phyloP scores from a whole-genome alignment of 2,113 vertebrate species.

The Eleginops maclovinus region DNA sequence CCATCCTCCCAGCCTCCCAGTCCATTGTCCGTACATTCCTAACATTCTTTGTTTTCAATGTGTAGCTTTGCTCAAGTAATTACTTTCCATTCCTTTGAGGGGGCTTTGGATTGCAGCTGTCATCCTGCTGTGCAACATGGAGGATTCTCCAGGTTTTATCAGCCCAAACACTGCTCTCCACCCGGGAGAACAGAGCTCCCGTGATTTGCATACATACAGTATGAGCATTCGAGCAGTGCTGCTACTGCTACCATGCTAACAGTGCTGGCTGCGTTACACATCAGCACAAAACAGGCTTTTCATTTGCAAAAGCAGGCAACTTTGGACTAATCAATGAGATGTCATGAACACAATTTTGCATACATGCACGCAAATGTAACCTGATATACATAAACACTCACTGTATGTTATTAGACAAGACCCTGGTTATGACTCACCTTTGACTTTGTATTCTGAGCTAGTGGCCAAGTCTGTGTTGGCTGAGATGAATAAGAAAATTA shows the following conservation, averaged over 20 bases:
- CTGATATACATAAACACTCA: neutral
- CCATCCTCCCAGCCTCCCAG: slow-evolving; percentile 15
- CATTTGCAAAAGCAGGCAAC: slow-evolving; percentile 33
- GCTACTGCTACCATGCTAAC: slow-evolving; percentile 27
- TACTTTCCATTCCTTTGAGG: slow-evolving; percentile 33
- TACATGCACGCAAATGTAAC: slow-evolving; percentile 8
- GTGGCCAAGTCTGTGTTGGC: slow-evolving; percentile 46
- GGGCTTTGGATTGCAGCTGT: slow-evolving; percentile 34
- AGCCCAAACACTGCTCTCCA: slow-evolving; percentile 49
- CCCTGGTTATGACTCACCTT: slow-evolving; percentile 58
- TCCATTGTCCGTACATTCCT: neutral
- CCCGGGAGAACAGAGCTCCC: slow-evolving; percentile 47
- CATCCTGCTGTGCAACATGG: slow-evolving; percentile 31
- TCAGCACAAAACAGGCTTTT: slow-evolving; percentile 33
- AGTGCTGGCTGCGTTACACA: slow-evolving; percentile 27
- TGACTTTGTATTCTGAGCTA: slow-evolving; percentile 61
- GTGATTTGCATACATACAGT: slow-evolving; percentile 79
- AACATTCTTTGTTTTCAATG: slow-evolving; percentile 26
- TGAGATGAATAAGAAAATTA: slow-evolving; percentile 61
- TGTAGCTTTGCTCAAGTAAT: slow-evolving; percentile 29
- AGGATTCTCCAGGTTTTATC: slow-evolving; percentile 66
- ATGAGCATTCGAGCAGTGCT: slow-evolving; percentile 45
- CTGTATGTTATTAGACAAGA: slow-evolving; percentile 25
- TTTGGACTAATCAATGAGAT: slow-evolving; percentile 9
- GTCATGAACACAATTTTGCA: slow-evolving; percentile 5